These are phyloP conservation scores for Molanna angustata DNA, from an alignment of 2,888 invertebrate species.

Conservation along the genomic window DNA sequence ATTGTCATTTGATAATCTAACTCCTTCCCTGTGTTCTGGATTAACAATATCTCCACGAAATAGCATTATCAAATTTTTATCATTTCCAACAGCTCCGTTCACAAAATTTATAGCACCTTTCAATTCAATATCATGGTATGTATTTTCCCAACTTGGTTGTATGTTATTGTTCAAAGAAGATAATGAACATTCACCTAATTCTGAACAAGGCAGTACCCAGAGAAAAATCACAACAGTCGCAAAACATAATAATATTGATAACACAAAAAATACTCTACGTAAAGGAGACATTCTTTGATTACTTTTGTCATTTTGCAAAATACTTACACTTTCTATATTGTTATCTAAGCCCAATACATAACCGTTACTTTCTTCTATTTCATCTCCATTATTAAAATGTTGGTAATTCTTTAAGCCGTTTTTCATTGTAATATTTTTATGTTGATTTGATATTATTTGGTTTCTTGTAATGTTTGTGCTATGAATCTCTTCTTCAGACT, in stretches of 20 bases:
- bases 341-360: constrained; percentile 50
- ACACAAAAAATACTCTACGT: constrained; percentile 65
- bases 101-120: constrained; percentile 70
- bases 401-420: constrained; percentile 40
- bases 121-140: constrained; percentile 66
- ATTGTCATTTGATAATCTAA: constrained; percentile 51
- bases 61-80: constrained; percentile 70
- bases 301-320: constrained; percentile 49
- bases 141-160: constrained; percentile 66
- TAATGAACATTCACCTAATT: constrained; percentile 63
- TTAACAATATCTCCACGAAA: constrained; percentile 67
- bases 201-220: constrained; percentile 74
- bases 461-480: constrained; percentile 16
- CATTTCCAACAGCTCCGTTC: constrained; percentile 59
- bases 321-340: constrained; percentile 53
- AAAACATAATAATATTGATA: constrained; percentile 69
- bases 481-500: constrained; percentile 55
- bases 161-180: constrained; percentile 53
- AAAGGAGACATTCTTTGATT: constrained; percentile 62
- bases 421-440: constrained; percentile 43
- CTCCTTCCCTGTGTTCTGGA: constrained; percentile 48
- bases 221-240: constrained; percentile 70
- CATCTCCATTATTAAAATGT: constrained; percentile 41
- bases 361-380: constrained; percentile 52
- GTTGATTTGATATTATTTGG: constrained; percentile 32